Evolutionary conservation across 2,113 vertebrate genomes (phyloP).

Genomic region (Pangasianodon hypophthalmus): DNA sequence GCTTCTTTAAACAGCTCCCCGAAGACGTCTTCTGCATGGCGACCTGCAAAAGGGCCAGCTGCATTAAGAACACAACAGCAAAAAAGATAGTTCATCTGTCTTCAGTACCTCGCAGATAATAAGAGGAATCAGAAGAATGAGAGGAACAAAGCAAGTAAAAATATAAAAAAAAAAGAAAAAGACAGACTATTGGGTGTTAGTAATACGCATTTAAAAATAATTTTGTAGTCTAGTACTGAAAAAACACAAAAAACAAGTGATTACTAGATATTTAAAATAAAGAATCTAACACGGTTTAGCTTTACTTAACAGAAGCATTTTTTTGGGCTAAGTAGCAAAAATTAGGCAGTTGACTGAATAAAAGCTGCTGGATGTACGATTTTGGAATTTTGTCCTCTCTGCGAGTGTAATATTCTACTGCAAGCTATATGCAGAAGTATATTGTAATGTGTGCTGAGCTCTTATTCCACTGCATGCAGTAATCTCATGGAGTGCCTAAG

Average conservation of each 20-base stretch:
- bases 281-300: not conserved
- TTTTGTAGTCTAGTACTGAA: not conserved
- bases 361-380: not conserved
- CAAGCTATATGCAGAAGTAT: not conserved
- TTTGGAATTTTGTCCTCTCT: not conserved
- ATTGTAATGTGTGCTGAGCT: not conserved
- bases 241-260: not conserved
- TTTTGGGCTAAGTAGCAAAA: not conserved
- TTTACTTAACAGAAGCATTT: not conserved
- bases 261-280: not conserved
- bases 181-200: not conserved
- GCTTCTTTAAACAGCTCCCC: constrained; percentile 93
- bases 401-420: not conserved
- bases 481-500: not conserved
- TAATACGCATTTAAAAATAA: not conserved
- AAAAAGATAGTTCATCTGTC: not conserved
- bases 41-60: constrained; percentile 68
- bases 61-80: not conserved
- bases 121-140: not conserved
- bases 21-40: constrained; percentile 90
- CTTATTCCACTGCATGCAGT: not conserved
- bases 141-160: not conserved
- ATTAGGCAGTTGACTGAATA: not conserved
- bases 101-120: not conserved
- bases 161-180: not conserved